These are phyloP conservation scores for Epistrophella euchroma DNA, from an alignment of 2,888 invertebrate genomes.

Conservation along the genomic window DNA sequence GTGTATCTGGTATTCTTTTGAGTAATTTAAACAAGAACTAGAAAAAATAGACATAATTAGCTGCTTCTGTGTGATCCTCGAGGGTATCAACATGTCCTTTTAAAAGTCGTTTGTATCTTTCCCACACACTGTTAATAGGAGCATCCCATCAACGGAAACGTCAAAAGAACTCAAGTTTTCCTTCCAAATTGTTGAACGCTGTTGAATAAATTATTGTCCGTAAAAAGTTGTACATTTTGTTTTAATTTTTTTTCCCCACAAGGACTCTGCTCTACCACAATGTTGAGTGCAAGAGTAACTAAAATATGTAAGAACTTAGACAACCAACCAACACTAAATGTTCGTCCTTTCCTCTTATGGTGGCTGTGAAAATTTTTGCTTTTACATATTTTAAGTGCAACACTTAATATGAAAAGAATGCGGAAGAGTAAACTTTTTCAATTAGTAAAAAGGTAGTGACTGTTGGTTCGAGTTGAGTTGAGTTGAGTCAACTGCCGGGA, in stretches of 20 bases:
- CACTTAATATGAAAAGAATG: conserved; percentile 40
- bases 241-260: neutral
- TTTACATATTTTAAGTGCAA: conserved; percentile 34
- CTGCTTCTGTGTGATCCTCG: conserved; percentile 11
- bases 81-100: conserved; percentile 20
- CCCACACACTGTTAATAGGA: too few relatives aligned
- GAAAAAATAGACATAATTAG: conserved; percentile 12
- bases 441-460: conserved; percentile 38
- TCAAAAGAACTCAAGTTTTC: conserved; percentile 38
- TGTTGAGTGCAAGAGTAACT: conserved; percentile 33
- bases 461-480: conserved; percentile 3
- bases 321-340: conserved; percentile 16
- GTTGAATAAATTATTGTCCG: conserved; percentile 51
- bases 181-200: conserved; percentile 37
- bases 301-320: conserved; percentile 14
- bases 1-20: conserved; percentile 1
- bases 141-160: conserved; percentile 11
- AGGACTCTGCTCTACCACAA: neutral
- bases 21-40: neutral
- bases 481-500: neutral
- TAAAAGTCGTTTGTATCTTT: neutral
- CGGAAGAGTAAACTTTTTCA: conserved; percentile 45
- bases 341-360: neutral
- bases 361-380: conserved; percentile 11
- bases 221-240: conserved; percentile 17